Conservation (phyloP, 92 coral and sea anemone species). For the Heliopora coerulea region DNA sequence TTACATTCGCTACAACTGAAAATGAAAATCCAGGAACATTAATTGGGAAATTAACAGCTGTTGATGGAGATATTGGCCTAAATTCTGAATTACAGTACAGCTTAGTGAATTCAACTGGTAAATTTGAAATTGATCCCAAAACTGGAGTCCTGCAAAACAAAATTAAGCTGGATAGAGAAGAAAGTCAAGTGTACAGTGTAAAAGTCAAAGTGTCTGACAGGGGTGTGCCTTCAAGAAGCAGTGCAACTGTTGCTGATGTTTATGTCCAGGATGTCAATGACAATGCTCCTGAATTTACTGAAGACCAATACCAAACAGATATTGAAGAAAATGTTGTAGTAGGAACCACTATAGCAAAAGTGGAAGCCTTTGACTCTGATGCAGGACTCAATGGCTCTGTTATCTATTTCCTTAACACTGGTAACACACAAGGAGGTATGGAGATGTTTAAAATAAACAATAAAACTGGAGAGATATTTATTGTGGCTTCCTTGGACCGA, state of each 20-base stretch:
- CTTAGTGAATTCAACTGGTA: slow-evolving; percentile 52
- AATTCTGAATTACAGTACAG: slow-evolving; percentile 70
- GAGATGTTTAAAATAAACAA: slow-evolving; percentile 62
- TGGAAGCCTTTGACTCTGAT: slow-evolving; percentile 76
- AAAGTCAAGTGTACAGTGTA: slow-evolving; percentile 48
- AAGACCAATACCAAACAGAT: slow-evolving; percentile 47
- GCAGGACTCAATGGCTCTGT: slow-evolving; percentile 74
- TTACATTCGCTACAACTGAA: slow-evolving; percentile 66
- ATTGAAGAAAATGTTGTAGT: slow-evolving; percentile 61
- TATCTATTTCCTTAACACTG: slow-evolving; percentile 64
- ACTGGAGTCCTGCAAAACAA: slow-evolving; percentile 75
- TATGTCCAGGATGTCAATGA: slow-evolving; percentile 73
- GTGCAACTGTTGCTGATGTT: slow-evolving; percentile 59
- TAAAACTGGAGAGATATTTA: slow-evolving; percentile 54
- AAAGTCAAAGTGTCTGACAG: slow-evolving; percentile 75
- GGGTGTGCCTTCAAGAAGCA: slow-evolving; percentile 59
- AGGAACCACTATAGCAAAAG: slow-evolving; percentile 58
- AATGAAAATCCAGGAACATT: slow-evolving; percentile 61
- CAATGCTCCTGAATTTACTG: slow-evolving; percentile 67
- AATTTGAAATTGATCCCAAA: slow-evolving; percentile 61
- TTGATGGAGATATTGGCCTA: slow-evolving; percentile 71
- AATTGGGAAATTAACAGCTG: slow-evolving; percentile 71
- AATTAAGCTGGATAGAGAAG: slow-evolving; percentile 69
- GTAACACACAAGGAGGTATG: slow-evolving; percentile 50
- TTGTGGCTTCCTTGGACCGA: slow-evolving; percentile 64